Percentiles rank a stretch among this genome's conserved stretches.
phyloP scores from a whole-genome alignment of 2,113 vertebrate species.

The Protobothrops mucrosquamatus region DNA sequence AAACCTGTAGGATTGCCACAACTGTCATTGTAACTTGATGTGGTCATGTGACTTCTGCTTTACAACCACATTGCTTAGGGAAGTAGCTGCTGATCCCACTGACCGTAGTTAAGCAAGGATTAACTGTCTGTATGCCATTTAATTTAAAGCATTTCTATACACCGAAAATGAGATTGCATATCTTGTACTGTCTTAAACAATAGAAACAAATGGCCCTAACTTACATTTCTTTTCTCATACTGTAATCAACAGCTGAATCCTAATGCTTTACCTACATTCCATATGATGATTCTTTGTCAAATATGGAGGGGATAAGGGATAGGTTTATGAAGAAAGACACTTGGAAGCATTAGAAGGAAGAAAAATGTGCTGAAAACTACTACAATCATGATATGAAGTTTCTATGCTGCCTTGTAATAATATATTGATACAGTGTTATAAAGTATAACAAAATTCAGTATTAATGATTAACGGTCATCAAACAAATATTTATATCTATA shows the following conservation, averaged over 20 bases:
- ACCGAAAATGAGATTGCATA: neutral
- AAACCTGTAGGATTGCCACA: neutral
- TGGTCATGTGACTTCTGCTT: neutral
- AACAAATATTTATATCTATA: neutral
- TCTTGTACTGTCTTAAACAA: neutral
- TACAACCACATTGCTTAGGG: neutral
- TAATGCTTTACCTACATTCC: neutral
- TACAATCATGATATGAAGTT: neutral
- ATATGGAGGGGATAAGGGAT: neutral
- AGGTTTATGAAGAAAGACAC: neutral
- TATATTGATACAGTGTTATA: neutral
- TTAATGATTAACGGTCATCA: neutral
- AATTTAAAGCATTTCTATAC: neutral
- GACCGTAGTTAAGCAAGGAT: neutral
- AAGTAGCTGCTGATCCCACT: neutral
- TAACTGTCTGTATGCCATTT: neutral
- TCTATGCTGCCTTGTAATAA: neutral
- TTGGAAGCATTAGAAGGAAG: neutral
- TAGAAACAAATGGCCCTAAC: neutral
- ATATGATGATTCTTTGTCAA: neutral
- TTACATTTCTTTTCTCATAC: conserved; percentile 18
- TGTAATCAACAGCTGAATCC: conserved; percentile 14
- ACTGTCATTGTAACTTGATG: neutral
- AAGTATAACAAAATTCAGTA: neutral
- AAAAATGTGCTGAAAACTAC: neutral